These are phyloP conservation scores for Sesia apiformis DNA, from an alignment of 2,888 invertebrate genomes.

Conservation along the genomic window DNA sequence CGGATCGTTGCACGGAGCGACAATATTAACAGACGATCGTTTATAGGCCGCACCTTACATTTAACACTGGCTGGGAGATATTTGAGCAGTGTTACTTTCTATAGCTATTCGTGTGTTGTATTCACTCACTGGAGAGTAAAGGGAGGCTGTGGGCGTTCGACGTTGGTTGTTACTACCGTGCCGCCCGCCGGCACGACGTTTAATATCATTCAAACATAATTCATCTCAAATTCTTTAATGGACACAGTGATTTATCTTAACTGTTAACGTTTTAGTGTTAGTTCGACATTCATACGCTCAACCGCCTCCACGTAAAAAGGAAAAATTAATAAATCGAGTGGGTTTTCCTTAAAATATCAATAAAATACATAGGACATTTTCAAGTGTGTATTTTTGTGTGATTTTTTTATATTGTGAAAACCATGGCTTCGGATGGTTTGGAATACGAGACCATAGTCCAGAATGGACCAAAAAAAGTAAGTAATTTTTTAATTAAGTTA, in stretches of 20 bases:
- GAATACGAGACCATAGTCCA: conserved; percentile 78
- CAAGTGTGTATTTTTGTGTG: conserved; percentile 44
- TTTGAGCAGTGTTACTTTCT: too few relatives aligned
- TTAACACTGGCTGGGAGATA: conserved; percentile 5
- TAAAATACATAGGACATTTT: conserved; percentile 20
- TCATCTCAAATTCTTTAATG: conserved; percentile 40
- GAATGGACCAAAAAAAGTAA: conserved; percentile 79
- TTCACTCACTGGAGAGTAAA: not conserved
- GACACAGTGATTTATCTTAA: conserved; percentile 51
- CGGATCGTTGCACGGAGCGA: not conserved
- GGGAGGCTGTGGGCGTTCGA: conserved; percentile 65
- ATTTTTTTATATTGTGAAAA: conserved; percentile 44
- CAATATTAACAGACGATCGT: conserved; percentile 21
- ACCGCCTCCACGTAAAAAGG: conserved; percentile 19
- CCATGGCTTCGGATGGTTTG: conserved; percentile 75
- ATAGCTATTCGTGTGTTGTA: not conserved
- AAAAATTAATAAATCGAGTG: conserved; percentile 14
- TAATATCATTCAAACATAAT: conserved; percentile 39
- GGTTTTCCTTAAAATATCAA: conserved; percentile 36
- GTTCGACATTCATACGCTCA: conserved; percentile 27
- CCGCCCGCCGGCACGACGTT: conserved; percentile 49
- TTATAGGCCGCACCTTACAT: conserved; percentile 33
- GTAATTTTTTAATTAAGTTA: conserved; percentile 18
- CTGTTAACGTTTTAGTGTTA: conserved; percentile 35
- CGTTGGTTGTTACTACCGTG: conserved; percentile 50